Evolutionary conservation across 2,888 invertebrate species (phyloP).

Genomic region (Tupiocoris notatus): DNA sequence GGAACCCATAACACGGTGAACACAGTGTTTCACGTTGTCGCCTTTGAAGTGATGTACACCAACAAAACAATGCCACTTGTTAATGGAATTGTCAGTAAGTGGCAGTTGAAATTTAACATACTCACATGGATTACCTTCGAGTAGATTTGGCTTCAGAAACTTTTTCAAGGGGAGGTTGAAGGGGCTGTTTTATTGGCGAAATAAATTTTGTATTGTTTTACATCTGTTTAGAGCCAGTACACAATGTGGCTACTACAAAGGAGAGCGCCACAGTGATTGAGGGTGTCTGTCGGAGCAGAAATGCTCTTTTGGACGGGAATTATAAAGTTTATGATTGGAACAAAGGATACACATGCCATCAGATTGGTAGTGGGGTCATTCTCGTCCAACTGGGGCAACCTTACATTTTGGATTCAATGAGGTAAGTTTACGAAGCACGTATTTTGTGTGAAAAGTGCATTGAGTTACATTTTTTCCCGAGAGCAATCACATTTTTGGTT

Average conservation of each 20-base stretch:
- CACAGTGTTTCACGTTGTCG: slow-evolving; percentile 91
- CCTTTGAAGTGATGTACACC: slow-evolving; percentile 86
- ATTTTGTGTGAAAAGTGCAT: too few species aligned
- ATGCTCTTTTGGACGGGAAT: slow-evolving; percentile 94
- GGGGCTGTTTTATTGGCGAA: neutral
- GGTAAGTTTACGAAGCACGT: too few species aligned
- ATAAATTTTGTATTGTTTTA: slow-evolving; percentile 57
- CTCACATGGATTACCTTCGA: too few species aligned
- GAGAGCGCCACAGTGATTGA: slow-evolving; percentile 92
- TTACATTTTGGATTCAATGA: slow-evolving; percentile 84
- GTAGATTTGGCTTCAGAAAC: too few species aligned
- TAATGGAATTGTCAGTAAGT: slow-evolving; percentile 64
- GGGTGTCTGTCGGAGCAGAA: slow-evolving; percentile 89
- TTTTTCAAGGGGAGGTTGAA: neutral
- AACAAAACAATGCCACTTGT: slow-evolving; percentile 70
- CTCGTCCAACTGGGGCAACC: slow-evolving; percentile 95
- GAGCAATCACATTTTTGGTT: too few species aligned
- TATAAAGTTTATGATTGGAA: slow-evolving; percentile 95
- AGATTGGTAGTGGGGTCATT: slow-evolving; percentile 90
- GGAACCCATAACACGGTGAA: slow-evolving; percentile 96
- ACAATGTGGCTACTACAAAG: slow-evolving; percentile 89
- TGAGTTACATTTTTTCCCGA: too few species aligned
- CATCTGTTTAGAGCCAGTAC: slow-evolving; percentile 56
- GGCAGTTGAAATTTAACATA: neutral
- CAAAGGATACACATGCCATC: slow-evolving; percentile 96